Evolutionary conservation across 37 sponge, comb jelly and placozoan species (phyloP).

Genomic region (Amphimedon queenslandica): DNA sequence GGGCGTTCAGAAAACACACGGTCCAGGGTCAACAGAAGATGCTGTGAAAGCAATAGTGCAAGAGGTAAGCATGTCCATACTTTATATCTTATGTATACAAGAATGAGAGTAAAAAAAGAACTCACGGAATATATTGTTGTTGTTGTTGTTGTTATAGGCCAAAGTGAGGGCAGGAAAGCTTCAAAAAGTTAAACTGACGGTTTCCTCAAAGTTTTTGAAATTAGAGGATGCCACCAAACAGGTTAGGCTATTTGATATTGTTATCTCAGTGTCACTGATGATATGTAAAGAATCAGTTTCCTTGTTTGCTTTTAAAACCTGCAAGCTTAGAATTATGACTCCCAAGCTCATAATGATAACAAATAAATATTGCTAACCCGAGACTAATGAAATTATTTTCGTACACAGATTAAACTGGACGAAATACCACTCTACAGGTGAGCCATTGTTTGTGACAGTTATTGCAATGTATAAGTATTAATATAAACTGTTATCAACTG

Average conservation of each 20-base stretch:
- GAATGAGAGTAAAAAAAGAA: no score
- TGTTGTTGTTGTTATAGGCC: slow-evolving; percentile 34
- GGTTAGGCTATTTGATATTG: slow-evolving; percentile 26
- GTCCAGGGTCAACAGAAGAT: slow-evolving; percentile 86
- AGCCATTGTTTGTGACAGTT: not conserved
- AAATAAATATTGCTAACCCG: no score
- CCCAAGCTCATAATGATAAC: no score
- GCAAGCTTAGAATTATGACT: no score
- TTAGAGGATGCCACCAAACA: slow-evolving; percentile 44
- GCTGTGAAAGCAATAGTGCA: slow-evolving; percentile 74
- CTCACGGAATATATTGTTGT: not conserved
- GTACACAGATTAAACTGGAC: slow-evolving; percentile 52
- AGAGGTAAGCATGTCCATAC: slow-evolving; percentile 33
- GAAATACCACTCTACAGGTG: slow-evolving; percentile 67
- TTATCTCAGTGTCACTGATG: not conserved
- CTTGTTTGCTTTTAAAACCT: no score
- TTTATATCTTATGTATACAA: no score
- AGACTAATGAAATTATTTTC: not conserved
- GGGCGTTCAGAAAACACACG: slow-evolving; percentile 51
- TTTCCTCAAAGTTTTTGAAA: slow-evolving; percentile 62
- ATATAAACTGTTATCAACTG: no score
- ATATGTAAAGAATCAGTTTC: no score
- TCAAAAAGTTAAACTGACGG: slow-evolving; percentile 74
- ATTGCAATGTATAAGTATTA: not conserved
- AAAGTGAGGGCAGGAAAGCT: slow-evolving; percentile 50